Conservation (phyloP, 2,797 vertebrate species). For the Varecia variegata region DNA sequence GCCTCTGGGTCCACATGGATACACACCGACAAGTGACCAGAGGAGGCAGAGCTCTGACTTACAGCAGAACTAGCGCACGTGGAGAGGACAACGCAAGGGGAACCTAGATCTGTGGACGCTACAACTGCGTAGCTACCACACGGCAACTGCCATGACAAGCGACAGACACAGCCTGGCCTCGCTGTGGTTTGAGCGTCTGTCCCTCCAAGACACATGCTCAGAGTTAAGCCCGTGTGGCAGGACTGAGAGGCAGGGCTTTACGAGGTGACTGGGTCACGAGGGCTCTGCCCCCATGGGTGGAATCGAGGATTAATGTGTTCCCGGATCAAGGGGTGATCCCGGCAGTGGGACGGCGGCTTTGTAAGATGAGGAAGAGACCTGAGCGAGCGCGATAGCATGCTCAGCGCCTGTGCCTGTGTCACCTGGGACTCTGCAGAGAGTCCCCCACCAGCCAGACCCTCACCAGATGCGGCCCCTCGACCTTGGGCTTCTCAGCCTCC, state of each 20-base stretch:
- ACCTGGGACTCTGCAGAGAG: neutral
- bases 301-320: neutral
- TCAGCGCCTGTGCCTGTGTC: neutral
- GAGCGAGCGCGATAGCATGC: neutral
- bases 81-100: neutral
- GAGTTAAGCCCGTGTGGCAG: neutral
- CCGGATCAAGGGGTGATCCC: neutral
- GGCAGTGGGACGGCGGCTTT: neutral
- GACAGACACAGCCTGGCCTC: neutral
- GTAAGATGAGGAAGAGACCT: neutral
- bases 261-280: neutral
- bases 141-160: neutral
- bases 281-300: neutral
- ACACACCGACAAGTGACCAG: fast-evolving
- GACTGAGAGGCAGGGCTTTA: neutral
- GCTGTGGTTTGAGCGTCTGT: neutral
- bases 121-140: neutral
- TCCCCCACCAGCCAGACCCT: neutral
- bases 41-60: neutral
- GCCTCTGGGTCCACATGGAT: neutral
- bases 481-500: neutral
- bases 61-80: neutral
- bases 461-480: neutral
- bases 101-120: neutral
- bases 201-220: neutral